Conservation (phyloP, 2,888 invertebrate genomes). For the Abrostola triplasia region DNA sequence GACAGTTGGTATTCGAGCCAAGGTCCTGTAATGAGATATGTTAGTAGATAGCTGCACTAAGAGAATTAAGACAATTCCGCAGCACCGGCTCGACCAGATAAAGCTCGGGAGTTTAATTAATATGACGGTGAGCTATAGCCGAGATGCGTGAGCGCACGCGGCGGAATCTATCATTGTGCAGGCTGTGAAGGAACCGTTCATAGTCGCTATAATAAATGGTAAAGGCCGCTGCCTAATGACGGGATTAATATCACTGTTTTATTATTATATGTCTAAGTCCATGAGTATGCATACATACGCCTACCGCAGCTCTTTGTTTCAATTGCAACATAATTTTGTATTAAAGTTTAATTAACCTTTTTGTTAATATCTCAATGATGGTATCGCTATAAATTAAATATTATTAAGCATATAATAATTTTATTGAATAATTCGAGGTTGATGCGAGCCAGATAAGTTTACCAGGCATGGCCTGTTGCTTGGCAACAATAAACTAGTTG, state of each 20-base stretch:
- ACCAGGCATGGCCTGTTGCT: conserved; percentile 50
- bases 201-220: conserved; percentile 48
- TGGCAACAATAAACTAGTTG: conserved; percentile 65
- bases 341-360: conserved; percentile 47
- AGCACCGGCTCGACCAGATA: conserved; percentile 61
- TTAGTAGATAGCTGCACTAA: conserved; percentile 77
- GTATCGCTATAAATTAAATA: conserved; percentile 42
- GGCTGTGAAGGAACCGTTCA: conserved; percentile 52
- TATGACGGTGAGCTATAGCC: conserved; percentile 53
- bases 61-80: conserved; percentile 79
- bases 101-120: conserved; percentile 67
- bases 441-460: conserved; percentile 48
- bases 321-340: conserved; percentile 16
- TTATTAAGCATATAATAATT: conserved; percentile 41
- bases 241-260: conserved; percentile 48
- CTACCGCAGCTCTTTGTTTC: conserved; percentile 23
- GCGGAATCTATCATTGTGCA: conserved; percentile 53
- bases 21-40: conserved; percentile 86
- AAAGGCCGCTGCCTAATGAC: conserved; percentile 51
- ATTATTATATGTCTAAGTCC: conserved; percentile 25
- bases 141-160: conserved; percentile 46
- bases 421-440: conserved; percentile 45
- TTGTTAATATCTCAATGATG: conserved; percentile 26
- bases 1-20: conserved; percentile 86
- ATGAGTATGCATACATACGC: conserved; percentile 8